These are phyloP conservation scores for Petrocephalus microphthalmus DNA, from an alignment of 2,113 vertebrate species.

Conservation along the genomic window DNA sequence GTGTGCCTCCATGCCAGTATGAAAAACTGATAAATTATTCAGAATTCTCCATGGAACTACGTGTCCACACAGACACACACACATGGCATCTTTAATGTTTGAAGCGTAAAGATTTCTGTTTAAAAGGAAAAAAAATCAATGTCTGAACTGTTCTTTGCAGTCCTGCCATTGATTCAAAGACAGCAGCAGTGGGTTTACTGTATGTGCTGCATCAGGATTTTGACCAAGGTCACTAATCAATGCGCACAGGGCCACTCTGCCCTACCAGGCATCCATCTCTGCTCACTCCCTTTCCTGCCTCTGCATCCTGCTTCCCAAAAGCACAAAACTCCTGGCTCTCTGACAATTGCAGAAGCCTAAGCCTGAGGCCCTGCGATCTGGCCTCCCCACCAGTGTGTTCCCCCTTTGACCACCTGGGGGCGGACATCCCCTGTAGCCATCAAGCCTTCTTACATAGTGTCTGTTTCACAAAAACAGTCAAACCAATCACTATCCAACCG, in stretches of 20 bases:
- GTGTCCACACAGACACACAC: neutral
- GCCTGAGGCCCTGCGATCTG: neutral
- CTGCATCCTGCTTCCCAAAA: neutral
- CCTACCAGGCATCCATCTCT: neutral
- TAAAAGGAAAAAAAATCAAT: slow-evolving; percentile 45
- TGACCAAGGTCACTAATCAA: slow-evolving; percentile 41
- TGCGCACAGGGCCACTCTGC: slow-evolving; percentile 16
- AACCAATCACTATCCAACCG: neutral
- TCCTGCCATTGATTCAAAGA: slow-evolving; percentile 47
- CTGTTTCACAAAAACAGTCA: neutral
- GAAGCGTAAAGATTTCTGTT: slow-evolving; percentile 32
- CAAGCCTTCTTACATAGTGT: neutral
- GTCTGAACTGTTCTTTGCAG: slow-evolving; percentile 8
- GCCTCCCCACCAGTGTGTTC: neutral
- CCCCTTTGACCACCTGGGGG: neutral
- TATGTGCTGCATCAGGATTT: slow-evolving; percentile 38
- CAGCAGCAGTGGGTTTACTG: slow-evolving; percentile 42
- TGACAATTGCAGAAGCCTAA: neutral
- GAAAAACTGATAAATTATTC: slow-evolving; percentile 5
- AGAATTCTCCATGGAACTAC: neutral
- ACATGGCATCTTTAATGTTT: neutral
- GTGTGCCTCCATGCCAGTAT: neutral
- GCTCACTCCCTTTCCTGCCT: neutral
- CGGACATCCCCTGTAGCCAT: neutral
- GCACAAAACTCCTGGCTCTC: neutral